These are phyloP conservation scores for Candidula unifasciata DNA, from an alignment of 2,888 invertebrate genomes.

Conservation along the genomic window DNA sequence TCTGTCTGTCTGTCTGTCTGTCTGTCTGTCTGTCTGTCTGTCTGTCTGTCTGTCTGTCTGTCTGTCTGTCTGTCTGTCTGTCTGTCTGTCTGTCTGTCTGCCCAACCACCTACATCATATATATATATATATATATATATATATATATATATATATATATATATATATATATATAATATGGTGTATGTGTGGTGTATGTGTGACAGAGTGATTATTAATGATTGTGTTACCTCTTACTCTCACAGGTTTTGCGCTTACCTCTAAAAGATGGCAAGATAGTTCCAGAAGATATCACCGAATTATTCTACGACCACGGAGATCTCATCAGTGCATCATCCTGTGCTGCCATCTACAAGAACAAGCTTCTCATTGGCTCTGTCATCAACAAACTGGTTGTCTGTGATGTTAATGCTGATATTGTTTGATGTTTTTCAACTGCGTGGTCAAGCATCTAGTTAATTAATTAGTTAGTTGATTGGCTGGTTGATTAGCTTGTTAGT, in stretches of 20 bases:
- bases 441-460: no score
- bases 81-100: background rate
- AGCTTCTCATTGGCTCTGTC: conserved; percentile 65
- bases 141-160: no score
- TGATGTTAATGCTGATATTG: conserved; percentile 53
- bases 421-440: background rate
- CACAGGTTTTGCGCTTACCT: conserved; percentile 51
- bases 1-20: conserved; percentile 23
- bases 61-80: conserved; percentile 25
- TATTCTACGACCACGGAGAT: conserved; percentile 63
- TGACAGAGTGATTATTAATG: no score
- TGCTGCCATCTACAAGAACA: conserved; percentile 61
- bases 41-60: conserved; percentile 21
- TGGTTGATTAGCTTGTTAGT: no score
- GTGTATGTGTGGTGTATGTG: no score
- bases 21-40: conserved; percentile 30
- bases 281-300: conserved; percentile 51
- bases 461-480: no score
- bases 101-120: no score
- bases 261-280: conserved; percentile 50
- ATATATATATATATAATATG: no score
- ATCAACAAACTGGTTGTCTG: conserved; percentile 62
- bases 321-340: conserved; percentile 59
- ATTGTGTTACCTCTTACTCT: no score
- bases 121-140: no score